Percentiles rank a stretch among this genome's conserved stretches.
Conservation (phyloP, 2,888 invertebrate species). For the Scelioninae gen. 1 region DNA sequence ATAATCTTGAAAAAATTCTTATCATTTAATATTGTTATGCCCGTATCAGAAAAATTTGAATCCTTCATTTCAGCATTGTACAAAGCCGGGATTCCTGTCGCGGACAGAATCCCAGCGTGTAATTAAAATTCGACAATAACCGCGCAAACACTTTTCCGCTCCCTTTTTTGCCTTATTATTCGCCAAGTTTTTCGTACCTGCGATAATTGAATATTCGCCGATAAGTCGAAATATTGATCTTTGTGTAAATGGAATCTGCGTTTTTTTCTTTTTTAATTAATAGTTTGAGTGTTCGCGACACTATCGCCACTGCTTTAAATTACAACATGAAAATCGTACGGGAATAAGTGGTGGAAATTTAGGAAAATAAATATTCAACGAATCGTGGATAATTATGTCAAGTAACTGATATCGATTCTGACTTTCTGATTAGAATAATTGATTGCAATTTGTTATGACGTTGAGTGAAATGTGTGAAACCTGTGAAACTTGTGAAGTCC, state of each 20-base stretch:
- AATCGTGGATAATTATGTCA: too few species aligned
- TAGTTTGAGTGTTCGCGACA: conserved; percentile 14
- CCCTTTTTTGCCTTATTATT: conserved; percentile 34
- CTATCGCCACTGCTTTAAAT: not conserved
- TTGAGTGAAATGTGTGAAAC: too few species aligned
- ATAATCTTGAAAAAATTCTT: not conserved
- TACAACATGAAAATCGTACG: too few species aligned
- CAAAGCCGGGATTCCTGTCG: conserved; percentile 43
- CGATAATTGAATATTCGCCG: conserved; percentile 53
- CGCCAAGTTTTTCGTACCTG: conserved; percentile 9
- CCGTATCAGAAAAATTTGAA: not conserved
- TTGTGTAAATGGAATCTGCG: not conserved
- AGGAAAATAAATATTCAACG: too few species aligned
- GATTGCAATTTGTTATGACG: too few species aligned
- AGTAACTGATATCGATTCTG: too few species aligned
- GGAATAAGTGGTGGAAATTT: too few species aligned
- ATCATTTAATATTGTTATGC: conserved; percentile 17
- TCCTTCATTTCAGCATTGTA: conserved; percentile 34
- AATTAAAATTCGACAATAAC: conserved; percentile 62
- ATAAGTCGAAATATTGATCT: conserved; percentile 37
- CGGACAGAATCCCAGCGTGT: conserved; percentile 40
- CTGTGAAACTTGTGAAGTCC: too few species aligned
- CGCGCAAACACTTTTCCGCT: conserved; percentile 37
- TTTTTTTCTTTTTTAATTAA: conserved; percentile 12
- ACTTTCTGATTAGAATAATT: too few species aligned